Conservation (phyloP, 2,888 invertebrate genomes). For the Acronicta psi region DNA sequence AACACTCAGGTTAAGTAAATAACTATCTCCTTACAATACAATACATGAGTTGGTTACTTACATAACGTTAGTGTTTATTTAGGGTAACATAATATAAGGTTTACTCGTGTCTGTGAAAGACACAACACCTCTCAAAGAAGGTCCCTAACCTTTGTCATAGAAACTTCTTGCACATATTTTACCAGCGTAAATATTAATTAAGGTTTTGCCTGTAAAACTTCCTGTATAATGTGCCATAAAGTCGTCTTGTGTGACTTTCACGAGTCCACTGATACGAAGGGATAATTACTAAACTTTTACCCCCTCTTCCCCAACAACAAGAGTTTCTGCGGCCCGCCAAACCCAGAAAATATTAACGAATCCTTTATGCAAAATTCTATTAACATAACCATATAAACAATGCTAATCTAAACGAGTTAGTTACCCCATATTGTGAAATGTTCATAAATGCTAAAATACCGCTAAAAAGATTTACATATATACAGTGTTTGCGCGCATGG, state of each 20-base stretch:
- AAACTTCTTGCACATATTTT: slow-evolving; percentile 10
- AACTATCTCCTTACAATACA: no score
- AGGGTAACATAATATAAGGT: no score
- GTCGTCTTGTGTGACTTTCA: slow-evolving; percentile 42
- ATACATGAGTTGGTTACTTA: no score
- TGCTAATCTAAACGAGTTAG: slow-evolving; percentile 5
- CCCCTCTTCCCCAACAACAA: slow-evolving; percentile 20
- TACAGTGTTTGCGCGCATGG: no score
- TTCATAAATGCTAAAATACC: no score
- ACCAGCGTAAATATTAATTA: slow-evolving; percentile 24
- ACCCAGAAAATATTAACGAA: slow-evolving; percentile 27
- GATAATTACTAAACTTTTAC: slow-evolving; percentile 62
- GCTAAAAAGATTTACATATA: no score
- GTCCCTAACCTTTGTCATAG: neutral
- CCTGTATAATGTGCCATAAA: slow-evolving; percentile 44
- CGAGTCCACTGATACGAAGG: slow-evolving; percentile 35
- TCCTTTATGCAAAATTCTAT: slow-evolving; percentile 14
- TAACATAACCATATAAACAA: slow-evolving; percentile 13
- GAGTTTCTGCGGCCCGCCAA: slow-evolving; percentile 42
- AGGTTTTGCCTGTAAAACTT: slow-evolving; percentile 10
- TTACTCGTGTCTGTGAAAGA: neutral
- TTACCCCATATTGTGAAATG: no score
- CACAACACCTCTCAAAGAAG: neutral
- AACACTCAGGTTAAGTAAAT: no score
- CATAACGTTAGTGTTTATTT: no score